These are phyloP conservation scores for Heterodera filipjevi DNA, from an alignment of 2,888 invertebrate genomes.

Conservation along the genomic window DNA sequence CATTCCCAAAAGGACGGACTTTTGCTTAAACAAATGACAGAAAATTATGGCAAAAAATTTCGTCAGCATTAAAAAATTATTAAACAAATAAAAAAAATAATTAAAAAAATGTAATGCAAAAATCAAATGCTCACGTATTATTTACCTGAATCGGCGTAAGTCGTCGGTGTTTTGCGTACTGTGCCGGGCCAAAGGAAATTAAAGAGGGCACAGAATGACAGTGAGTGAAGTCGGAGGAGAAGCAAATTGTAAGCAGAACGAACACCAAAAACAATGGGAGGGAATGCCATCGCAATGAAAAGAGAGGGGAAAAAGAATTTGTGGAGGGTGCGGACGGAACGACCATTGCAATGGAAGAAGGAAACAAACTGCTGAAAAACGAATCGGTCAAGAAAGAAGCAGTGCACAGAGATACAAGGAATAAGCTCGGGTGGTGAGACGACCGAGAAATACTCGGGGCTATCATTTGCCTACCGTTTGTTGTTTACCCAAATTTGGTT, in stretches of 20 bases:
- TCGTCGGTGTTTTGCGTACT: not conserved
- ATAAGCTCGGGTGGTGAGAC: no score
- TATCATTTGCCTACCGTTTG: no score
- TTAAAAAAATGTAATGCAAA: not conserved
- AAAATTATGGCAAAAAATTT: no score
- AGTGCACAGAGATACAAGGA: not conserved
- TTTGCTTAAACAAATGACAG: no score
- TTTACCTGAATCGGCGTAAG: not conserved
- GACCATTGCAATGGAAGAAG: not conserved
- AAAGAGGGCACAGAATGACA: not conserved
- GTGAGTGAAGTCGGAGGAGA: not conserved
- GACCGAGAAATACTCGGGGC: no score
- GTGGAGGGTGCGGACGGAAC: not conserved
- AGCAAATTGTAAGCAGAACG: not conserved
- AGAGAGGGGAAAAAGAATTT: not conserved
- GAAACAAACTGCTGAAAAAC: not conserved
- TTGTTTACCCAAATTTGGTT: no score
- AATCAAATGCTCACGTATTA: not conserved
- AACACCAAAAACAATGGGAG: not conserved
- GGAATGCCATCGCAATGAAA: not conserved
- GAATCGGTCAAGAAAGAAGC: not conserved
- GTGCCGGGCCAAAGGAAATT: not conserved
- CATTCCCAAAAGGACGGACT: not conserved
- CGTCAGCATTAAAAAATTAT: no score
- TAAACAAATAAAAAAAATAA: no score